phyloP scores from a whole-genome alignment of 2,797 vertebrate species.

The Thripadectes ignobilis region DNA sequence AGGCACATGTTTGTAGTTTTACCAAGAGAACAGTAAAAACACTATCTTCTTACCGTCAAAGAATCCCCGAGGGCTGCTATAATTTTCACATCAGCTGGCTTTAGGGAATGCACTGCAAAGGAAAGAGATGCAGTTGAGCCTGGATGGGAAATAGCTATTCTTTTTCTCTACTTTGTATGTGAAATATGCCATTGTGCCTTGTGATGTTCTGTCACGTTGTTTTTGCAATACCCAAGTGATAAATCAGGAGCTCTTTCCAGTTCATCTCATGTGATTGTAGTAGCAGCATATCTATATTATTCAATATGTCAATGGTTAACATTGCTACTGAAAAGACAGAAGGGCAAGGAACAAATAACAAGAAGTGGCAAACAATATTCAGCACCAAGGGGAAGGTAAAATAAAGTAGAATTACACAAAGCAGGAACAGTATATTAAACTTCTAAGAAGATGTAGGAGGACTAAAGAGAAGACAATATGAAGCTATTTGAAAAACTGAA shows the following conservation, averaged over 20 bases:
- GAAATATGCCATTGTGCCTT: not conserved
- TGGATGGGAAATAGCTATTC: not conserved
- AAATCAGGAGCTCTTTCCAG: not conserved
- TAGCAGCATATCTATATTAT: not conserved
- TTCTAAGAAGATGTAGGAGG: not conserved
- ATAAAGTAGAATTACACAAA: not conserved
- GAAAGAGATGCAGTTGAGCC: conserved; percentile 3
- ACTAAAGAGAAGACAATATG: not conserved
- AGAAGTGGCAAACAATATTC: not conserved
- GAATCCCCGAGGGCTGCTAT: conserved; percentile 91
- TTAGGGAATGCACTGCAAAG: conserved; percentile 84
- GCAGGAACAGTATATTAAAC: not conserved
- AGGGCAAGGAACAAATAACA: not conserved
- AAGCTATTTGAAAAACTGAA: not conserved
- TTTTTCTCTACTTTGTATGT: not conserved
- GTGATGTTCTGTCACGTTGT: not conserved
- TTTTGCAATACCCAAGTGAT: not conserved
- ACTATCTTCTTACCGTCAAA: conserved; percentile 82
- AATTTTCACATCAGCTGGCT: conserved; percentile 85
- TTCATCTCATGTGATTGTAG: not conserved
- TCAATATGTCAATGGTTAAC: not conserved
- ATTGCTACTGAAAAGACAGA: rapidly evolving
- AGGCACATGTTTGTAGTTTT: not conserved
- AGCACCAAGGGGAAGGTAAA: not conserved
- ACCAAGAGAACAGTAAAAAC: conserved; percentile 3